These are phyloP conservation scores for Bhutanitis thaidina DNA, from an alignment of 2,888 invertebrate genomes.

Conservation along the genomic window DNA sequence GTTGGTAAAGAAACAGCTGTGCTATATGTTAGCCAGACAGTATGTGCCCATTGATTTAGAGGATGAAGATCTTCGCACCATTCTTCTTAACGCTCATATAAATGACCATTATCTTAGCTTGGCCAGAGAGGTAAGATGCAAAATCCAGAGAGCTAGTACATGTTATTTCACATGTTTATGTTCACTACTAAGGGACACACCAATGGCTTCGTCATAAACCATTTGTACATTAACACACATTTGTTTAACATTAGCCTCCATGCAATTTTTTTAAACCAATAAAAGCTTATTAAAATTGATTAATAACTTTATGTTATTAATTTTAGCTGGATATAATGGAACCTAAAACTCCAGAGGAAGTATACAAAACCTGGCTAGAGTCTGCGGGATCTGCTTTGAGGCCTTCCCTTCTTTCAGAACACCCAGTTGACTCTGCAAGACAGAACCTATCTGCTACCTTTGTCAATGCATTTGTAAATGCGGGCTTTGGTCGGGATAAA, in stretches of 20 bases:
- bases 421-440: conserved; percentile 94
- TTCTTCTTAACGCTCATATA: conserved; percentile 96
- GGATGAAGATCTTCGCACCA: conserved; percentile 90
- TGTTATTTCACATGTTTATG: too few species aligned
- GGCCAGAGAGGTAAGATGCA: conserved; percentile 87
- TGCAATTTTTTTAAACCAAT: too few species aligned
- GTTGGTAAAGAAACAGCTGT: conserved; percentile 93
- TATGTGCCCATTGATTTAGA: conserved; percentile 93
- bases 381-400: conserved; percentile 83
- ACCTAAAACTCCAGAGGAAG: conserved; percentile 99
- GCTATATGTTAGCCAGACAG: conserved; percentile 97
- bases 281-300: too few species aligned
- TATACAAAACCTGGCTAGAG: conserved; percentile 98
- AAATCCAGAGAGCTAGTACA: too few species aligned
- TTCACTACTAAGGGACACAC: too few species aligned
- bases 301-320: too few species aligned
- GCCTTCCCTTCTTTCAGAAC: conserved; percentile 85
- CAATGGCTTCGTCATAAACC: too few species aligned
- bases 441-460: conserved; percentile 98
- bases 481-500: conserved; percentile 98
- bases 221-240: too few species aligned
- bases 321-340: conserved; percentile 97
- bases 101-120: conserved; percentile 95
- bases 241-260: too few species aligned
- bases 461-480: conserved; percentile 99